Percentiles rank a stretch among this genome's conserved stretches.
Evolutionary conservation across 2,113 vertebrate species (phyloP).

Genomic region (Bos indicus): DNA sequence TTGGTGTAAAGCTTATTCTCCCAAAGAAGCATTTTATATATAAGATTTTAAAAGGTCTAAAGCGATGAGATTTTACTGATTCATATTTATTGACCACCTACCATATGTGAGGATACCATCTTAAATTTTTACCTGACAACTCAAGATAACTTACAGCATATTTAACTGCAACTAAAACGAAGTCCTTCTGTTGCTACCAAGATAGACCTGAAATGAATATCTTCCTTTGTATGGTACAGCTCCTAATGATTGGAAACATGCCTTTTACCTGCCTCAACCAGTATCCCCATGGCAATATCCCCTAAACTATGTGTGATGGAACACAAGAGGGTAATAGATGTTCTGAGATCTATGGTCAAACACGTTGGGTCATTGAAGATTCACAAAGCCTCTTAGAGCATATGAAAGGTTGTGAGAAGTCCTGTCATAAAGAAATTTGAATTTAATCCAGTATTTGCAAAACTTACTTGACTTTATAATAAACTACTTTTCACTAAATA

Average conservation of each 20-base stretch:
- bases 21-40: conserved; percentile 7
- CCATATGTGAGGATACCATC: background rate
- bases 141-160: background rate
- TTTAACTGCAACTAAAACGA: background rate
- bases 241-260: background rate
- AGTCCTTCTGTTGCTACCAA: background rate
- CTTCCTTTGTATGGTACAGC: background rate
- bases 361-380: background rate
- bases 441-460: background rate
- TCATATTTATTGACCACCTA: background rate
- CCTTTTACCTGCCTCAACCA: background rate
- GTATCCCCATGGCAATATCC: background rate
- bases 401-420: conserved; percentile 9
- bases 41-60: background rate
- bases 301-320: background rate
- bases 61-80: background rate
- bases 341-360: background rate
- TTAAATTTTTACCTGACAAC: conserved; percentile 7
- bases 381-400: background rate
- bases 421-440: background rate
- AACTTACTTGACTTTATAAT: background rate
- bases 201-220: background rate
- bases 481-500: conserved; percentile 3
- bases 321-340: background rate
- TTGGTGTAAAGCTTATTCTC: background rate